Base-by-base conservation (phyloP, 2,113 vertebrate species). In the Rhinichthys klamathensis region DNA sequence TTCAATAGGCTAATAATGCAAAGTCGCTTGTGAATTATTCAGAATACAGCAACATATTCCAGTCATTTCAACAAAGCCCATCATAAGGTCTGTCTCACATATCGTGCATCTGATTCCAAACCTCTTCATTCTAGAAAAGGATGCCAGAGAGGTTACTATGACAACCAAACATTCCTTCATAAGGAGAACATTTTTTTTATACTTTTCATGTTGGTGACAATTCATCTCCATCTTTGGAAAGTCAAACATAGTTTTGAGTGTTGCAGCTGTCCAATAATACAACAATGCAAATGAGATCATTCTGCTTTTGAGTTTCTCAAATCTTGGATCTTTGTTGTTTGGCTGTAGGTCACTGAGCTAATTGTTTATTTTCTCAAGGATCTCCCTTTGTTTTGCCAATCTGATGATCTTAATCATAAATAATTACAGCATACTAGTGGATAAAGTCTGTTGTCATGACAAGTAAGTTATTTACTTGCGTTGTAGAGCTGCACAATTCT, bases 111-210 rank as follows among this genome's bases (percentile, higher is more conserved):
- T 32, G 30, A 67, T 67, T 67, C 65, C 30, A 35, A 61, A 67
- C 16, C 15, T 80, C n/a, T 18, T 80, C 32, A 16, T 46, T 6
- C 13, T 4, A 30, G 30, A 18, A 38, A 46, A 44, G 56, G 38
- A 51, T 65, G 78, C 38, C 44, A 38, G 60, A 38, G 35, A 80
- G 13, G 78, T 63, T 65, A 80, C 83, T 23, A 58, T 80, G 61
- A 69, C 51, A 85, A 60, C 63, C 63, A 85, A 85, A 80, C 16
- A 80, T 80, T 54, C 63, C 30, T 65, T 25, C 61, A 80, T 11
- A 65, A n/a, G 60, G 25, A 41, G 18, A 44, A 44, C 11, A 25
- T 18, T 18, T 15, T 18, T 15, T 41, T 63, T 38, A 8, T 80
- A 25, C 25, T 75, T 80, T 27, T 44, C 8, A 4, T 51, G 1